Base-by-base conservation (phyloP, 2,888 invertebrate genomes). In the Scrobipalpa atriplicella region DNA sequence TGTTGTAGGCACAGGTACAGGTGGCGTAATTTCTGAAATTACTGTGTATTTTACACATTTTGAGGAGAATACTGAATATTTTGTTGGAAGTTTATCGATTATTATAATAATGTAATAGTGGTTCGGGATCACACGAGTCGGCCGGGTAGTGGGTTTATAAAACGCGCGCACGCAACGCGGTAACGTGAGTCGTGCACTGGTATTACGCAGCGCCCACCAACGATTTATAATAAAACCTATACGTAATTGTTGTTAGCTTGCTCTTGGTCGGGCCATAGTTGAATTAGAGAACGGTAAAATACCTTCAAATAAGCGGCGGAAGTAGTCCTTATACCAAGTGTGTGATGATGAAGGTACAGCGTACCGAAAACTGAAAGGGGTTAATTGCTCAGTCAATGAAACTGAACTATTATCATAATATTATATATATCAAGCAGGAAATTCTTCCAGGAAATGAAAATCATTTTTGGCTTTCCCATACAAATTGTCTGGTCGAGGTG, bases 181-280 rank as follows among this genome's bases (percentile, higher is more conserved):
- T 82, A 84, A 85, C 79, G 75, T 78, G 83, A 83, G 79, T 71
- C 74, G 78, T 76, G 78, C 80, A 85, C 87, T 81, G 82, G 87
- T 87, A 83, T 87, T 87, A 87, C 86, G 86, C 86, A 77, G 73
- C 78, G 80, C 77, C 74, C 79, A 83, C 80, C 76, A 73, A 75
- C 77, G 73, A 75, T 82, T 79, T 79, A 80, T 78, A 78, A 84
- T 79, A 78, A 76, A 75, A 76, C 72, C 69, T 70, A 69, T 69
- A 70, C 70, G 69, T 72, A 66, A 72, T 71, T 19, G 64, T 39
- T 54, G 64, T 41, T 54, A 39, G 56, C 19, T 21, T 19, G 41
- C n/a, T 51, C n/a, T 56, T 13, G 54, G 21, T 52, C 56, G 41
- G 52, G 38, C 13, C 36, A 29, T 29, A 29, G 29, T 29, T 29